Evolutionary conservation across 1,140 invertebrate genomes (phyloP), one percentile per base, ranked within the genome.

Genomic region (Sesamia nonagrioides): DNA sequence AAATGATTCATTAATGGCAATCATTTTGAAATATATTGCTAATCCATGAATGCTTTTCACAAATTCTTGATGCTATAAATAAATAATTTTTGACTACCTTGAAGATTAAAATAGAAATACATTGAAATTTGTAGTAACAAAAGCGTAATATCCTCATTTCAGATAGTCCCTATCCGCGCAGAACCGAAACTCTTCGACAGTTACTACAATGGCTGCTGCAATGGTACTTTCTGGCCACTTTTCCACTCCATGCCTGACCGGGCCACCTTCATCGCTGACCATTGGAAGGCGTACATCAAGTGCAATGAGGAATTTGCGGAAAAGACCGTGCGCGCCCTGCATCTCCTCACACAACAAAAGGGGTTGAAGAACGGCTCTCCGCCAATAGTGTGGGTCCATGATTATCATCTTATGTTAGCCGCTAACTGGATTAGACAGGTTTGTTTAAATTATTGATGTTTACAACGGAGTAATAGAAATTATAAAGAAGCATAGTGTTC

Each of bases 191-290:
- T 97, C 74, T 98, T 98, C 84, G 97, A 98, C 86, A 97, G 96
- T 33, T 99, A 98, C 89, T 99, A 99, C 95, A 98, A 98, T 95
- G 98, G 98, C 0, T 98, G 98, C 89, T 98, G 98, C 89, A 99
- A 99, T 89, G 98, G 97, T 5, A 98, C 97, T 0, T 98, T 98
- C 87, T 99, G 98, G 98, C 98, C 98, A 0, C 94, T 98, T 2
- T 98, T 98, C 87, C 98, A 98, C 88, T 98, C 98, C 1, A 98
- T 98, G 98, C 98, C 98, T 0, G 98, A 96, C 78, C 92, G 97
- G 35, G 97, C 97, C 7, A 96, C 96, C 27, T 98, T 98, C 88
- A 97, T 96, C 61, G 96, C 96, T 0, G 97, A 98, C 66, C 96
- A 98, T 82, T 99, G 98, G 98, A 96, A 96, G 86, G 97, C 97